Base-by-base conservation (phyloP, 2,888 invertebrate species). In the Alcis repandata region DNA sequence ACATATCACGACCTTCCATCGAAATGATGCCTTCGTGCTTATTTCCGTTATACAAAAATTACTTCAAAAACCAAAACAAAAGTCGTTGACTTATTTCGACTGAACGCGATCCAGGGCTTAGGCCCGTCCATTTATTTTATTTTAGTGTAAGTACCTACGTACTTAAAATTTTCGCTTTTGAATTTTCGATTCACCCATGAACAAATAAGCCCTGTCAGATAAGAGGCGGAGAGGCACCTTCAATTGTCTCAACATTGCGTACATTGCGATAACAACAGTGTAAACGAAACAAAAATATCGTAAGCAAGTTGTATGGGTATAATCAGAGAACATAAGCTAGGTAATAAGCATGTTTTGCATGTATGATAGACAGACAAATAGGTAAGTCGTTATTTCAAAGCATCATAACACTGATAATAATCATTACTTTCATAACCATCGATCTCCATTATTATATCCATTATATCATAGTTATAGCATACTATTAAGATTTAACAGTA, bases 401-500 rank as follows among this genome's bases (percentile, higher is more conserved):
- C 32, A 33, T 32, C 36, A 51, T 51, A 51, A 43, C 53, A 17
- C 49, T 61, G 40, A 27, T 11, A 63, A 59, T 53, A 48, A 48
- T 33, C 40, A 48, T 59, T 53, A 53, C 41, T 38, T 19, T 40
- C 45, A 51, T 33, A 46, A 52, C 27, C 41, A 63, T 59, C 19
- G 53, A 58, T 63, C 53, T 54, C 38, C 27, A 52, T 63, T 58
- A 57, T 17, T 33, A 53, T 33, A 63, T 27, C 57, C 45, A 57
- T 51, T 32, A 49, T 22, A 43, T 33, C 17, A 38, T 57, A 58
- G 52, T 41, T 59, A 63, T 58, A 41, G 52, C 40, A 20, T 27
- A 54, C 54, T 54, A 63, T 54, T 64, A 64, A 64, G 49, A 59
- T 64, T 64, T 64, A 49, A 43, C 54, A 53, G 59, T 59, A 49